phyloP scores from a whole-genome alignment of 23 tunicate species.

The Clavelina lepadiformis region DNA sequence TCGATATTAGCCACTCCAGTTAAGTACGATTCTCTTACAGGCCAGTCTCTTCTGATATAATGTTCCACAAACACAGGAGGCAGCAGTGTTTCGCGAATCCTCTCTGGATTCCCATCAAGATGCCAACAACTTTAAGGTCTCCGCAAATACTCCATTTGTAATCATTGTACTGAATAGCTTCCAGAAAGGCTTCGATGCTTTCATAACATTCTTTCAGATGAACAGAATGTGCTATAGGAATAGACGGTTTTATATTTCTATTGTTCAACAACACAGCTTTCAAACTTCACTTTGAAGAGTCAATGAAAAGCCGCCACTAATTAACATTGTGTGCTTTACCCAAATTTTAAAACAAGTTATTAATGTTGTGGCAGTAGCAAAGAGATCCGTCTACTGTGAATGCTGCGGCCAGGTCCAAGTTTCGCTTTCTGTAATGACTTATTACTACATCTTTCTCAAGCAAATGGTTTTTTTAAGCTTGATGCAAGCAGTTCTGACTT shows the following conservation, averaged over 20 bases:
- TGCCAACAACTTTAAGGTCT: conserved; percentile 1
- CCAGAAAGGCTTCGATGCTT: too few species aligned
- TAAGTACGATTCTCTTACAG: conserved; percentile 1
- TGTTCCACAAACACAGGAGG: conserved; percentile 24
- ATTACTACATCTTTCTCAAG: conserved; percentile 17
- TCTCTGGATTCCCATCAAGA: not conserved
- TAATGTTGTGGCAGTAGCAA: too few species aligned
- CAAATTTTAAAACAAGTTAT: not conserved
- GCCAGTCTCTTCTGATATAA: conserved; percentile 12
- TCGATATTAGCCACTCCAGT: conserved; percentile 16
- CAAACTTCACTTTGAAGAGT: conserved; percentile 8
- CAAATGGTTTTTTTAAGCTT: conserved; percentile 15
- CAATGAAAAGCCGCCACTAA: conserved; percentile 8
- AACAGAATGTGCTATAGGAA: not conserved
- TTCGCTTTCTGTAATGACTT: conserved; percentile 12
- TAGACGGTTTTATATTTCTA: conserved; percentile 6
- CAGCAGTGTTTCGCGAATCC: conserved; percentile 2
- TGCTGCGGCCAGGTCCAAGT: conserved; percentile 4
- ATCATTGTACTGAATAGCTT: not conserved
- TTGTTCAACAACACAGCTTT: not conserved
- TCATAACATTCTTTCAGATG: not conserved
- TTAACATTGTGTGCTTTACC: not conserved
- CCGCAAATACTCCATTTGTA: conserved; percentile 16
- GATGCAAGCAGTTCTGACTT: conserved; percentile 26
- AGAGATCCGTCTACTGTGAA: conserved; percentile 8